A percentile compares a stretch with the other conserved stretches of the same genome.
phyloP scores from a whole-genome alignment of 2,888 invertebrate genomes.

The Frankliniella intonsa region DNA sequence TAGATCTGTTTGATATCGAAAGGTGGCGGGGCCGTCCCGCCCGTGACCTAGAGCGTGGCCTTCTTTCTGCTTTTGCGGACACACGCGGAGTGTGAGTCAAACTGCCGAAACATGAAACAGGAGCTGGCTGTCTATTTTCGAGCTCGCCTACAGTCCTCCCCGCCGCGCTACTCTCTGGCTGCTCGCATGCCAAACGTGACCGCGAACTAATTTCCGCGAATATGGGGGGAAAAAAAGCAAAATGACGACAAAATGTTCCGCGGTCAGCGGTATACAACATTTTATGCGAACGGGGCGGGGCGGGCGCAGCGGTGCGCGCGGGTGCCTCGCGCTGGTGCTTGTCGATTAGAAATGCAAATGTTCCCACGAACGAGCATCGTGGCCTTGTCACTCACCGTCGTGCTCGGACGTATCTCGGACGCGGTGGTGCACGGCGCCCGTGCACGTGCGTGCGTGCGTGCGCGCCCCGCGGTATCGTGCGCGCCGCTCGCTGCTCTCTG shows the following conservation, averaged over 20 bases:
- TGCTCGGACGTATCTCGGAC: background rate
- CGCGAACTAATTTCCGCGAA: background rate
- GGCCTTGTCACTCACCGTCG: background rate
- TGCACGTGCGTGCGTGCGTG: slow-evolving; percentile 8
- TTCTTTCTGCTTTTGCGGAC: no score
- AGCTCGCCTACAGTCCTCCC: no score
- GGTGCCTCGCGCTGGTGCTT: background rate
- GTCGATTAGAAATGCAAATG: background rate
- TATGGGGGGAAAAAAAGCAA: background rate
- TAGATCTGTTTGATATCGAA: no score
- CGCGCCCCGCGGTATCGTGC: background rate
- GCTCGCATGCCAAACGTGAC: no score
- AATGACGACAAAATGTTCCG: background rate
- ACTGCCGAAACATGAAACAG: no score
- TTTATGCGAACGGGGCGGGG: no score
- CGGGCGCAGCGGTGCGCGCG: no score
- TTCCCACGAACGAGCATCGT: background rate
- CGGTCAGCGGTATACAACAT: background rate
- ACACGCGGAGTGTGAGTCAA: no score
- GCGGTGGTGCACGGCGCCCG: background rate
- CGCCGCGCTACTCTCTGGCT: no score
- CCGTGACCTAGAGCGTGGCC: no score
- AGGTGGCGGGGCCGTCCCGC: no score
- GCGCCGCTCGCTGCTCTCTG: background rate
- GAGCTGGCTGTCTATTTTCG: no score